phyloP scores from a whole-genome alignment of 2,888 invertebrate species.

The Harpalus rubripes region DNA sequence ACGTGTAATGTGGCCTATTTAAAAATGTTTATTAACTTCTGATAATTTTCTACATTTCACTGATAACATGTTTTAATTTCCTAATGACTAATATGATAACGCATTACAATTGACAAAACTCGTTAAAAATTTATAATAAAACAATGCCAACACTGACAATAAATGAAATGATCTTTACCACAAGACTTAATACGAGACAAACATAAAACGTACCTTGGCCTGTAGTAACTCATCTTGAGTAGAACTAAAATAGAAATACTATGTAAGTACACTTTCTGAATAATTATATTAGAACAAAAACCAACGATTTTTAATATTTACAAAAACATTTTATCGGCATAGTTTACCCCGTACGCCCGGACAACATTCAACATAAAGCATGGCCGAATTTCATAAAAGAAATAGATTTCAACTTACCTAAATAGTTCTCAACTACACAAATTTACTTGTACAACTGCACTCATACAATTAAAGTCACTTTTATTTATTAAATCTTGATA shows the following conservation, averaged over 20 bases:
- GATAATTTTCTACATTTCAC: constrained; percentile 18
- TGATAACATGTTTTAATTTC: constrained; percentile 8
- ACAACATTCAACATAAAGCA: constrained; percentile 1
- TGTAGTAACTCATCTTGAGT: constrained; percentile 74
- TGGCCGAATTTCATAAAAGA: background rate
- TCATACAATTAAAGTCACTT: constrained; percentile 36
- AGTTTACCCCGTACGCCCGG: background rate
- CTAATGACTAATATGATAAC: constrained; percentile 2
- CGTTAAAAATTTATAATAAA: constrained; percentile 19
- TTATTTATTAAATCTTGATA: background rate
- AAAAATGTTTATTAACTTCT: background rate
- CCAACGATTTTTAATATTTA: constrained; percentile 34
- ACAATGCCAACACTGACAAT: constrained; percentile 2
- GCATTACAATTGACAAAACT: constrained; percentile 4
- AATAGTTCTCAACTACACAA: background rate
- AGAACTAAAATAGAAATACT: constrained; percentile 73
- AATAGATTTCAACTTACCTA: constrained; percentile 33
- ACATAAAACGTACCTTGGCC: constrained; percentile 73
- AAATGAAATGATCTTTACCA: constrained; percentile 16
- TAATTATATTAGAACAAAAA: constrained; percentile 3
- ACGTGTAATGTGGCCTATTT: constrained; percentile 14
- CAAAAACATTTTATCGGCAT: constrained; percentile 44
- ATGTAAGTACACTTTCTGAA: constrained; percentile 42
- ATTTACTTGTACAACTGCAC: constrained; percentile 6
- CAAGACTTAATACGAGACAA: constrained; percentile 40